Evolutionary conservation across 2,113 vertebrate species (phyloP), one percentile per base, ranked within the genome.

Genomic region (Archilochus colubris): DNA sequence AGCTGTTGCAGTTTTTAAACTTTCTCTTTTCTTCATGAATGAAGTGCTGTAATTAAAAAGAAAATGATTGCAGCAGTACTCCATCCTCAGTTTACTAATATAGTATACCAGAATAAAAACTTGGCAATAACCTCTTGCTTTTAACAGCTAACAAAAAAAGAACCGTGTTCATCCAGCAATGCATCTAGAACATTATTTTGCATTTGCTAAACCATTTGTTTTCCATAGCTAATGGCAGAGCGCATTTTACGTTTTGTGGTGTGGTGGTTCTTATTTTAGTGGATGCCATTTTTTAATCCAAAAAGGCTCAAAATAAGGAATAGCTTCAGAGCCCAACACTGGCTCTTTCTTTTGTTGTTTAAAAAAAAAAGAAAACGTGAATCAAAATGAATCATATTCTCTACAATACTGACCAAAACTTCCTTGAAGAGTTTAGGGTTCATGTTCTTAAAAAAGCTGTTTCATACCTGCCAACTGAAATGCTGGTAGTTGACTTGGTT

Each of bases 401-500:
- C 95, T 96, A 97, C 96, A 98, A 98, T 98, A 98, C 97, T 98
- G 97, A 97, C 97, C 98, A 97, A 97, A 97, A 96, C 76, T 92
- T 97, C 83, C 93, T 68, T 84, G 93, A 96, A 93, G 81, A 95
- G 83, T 96, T 93, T 67, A 91, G 95, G 90, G 83, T 94, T 95
- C 75, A 15, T n/a, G 79, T 81, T 96, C 91, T 88, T 95, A 85
- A 96, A 95, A 97, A 97, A 96, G 90, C 93, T 75, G 96, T 95
- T 96, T 96, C 93, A 95, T 68, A 97, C 79, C 88, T 95, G 95
- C 83, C 80, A 96, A 97, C 91, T 89, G 96, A 98, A 97, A 98
- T 97, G 97, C 92, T 94, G 95, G 97, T 95, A 97, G 86, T 97
- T 97, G 93, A 93, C 94, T 95, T 92, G 91, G 95, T 96, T 98